Evolutionary conservation across 2,113 vertebrate genomes (phyloP).

Genomic region (Dermatemys mawii): DNA sequence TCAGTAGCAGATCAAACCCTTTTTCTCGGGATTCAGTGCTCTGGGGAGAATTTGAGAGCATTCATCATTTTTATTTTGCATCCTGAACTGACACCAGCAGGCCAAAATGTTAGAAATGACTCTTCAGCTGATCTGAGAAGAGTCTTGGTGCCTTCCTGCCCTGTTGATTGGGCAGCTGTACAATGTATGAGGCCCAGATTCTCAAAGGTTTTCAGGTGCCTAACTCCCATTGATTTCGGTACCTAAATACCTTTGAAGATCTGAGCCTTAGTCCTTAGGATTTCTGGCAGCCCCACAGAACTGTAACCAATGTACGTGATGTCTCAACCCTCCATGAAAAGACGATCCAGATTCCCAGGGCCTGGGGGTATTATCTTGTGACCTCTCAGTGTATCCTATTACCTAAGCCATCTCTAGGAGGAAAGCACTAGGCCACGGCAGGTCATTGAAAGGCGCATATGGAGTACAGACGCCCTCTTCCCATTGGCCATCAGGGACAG

Average conservation of each 20-base stretch:
- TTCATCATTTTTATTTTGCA: background rate
- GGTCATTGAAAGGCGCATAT: accelerated
- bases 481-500: accelerated
- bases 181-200: accelerated
- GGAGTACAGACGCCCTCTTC: background rate
- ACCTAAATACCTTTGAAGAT: background rate
- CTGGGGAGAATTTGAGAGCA: background rate
- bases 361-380: accelerated
- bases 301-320: accelerated
- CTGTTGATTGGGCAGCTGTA: accelerated
- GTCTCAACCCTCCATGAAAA: accelerated
- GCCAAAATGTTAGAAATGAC: accelerated
- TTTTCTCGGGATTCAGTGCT: accelerated
- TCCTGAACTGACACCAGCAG: background rate
- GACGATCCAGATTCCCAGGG: no score
- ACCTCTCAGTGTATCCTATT: background rate
- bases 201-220: background rate
- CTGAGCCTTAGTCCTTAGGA: background rate
- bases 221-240: background rate
- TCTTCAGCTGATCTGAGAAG: accelerated
- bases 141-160: accelerated
- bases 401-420: accelerated
- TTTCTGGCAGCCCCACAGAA: accelerated
- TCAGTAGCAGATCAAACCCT: background rate
- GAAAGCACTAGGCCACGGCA: accelerated